A percentile compares a stretch with the other conserved stretches of the same genome.
Conservation (phyloP, 92 coral and sea anemone genomes). For the Paramuricea clavata region DNA sequence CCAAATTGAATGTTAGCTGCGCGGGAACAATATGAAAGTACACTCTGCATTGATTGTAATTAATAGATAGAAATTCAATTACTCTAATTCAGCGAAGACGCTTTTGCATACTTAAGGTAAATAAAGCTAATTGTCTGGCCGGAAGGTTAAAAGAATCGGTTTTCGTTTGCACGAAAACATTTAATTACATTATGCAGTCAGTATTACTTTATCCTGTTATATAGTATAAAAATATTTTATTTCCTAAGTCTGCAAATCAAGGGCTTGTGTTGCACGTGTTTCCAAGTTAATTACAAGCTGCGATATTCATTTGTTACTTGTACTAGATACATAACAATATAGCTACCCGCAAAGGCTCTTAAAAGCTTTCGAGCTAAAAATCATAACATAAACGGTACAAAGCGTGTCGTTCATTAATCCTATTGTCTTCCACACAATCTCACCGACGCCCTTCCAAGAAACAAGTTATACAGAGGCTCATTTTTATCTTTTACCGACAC, state of each 20-base stretch:
- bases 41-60: slow-evolving; percentile 26
- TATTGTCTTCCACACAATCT: slow-evolving; percentile 1
- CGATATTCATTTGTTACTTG: slow-evolving; percentile 77
- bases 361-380: slow-evolving; percentile 3
- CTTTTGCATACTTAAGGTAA: slow-evolving; percentile 27
- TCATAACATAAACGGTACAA: slow-evolving; percentile 11
- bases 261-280: background rate
- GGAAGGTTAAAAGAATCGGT: slow-evolving; percentile 24
- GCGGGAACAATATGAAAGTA: slow-evolving; percentile 3
- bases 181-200: slow-evolving; percentile 16
- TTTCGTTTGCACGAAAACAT: background rate
- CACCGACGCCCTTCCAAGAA: background rate
- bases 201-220: background rate
- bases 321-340: slow-evolving; percentile 91
- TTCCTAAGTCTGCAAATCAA: background rate
- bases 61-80: slow-evolving; percentile 43
- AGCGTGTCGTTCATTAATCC: slow-evolving; percentile 11
- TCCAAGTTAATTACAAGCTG: slow-evolving; percentile 5
- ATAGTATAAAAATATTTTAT: background rate
- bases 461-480: background rate
- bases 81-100: slow-evolving; percentile 20
- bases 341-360: slow-evolving; percentile 84
- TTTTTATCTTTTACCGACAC: background rate
- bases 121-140: slow-evolving; percentile 22
- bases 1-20: background rate